These are phyloP conservation scores for Arvicanthis niloticus DNA, from an alignment of 2,113 vertebrate genomes.

Conservation along the genomic window DNA sequence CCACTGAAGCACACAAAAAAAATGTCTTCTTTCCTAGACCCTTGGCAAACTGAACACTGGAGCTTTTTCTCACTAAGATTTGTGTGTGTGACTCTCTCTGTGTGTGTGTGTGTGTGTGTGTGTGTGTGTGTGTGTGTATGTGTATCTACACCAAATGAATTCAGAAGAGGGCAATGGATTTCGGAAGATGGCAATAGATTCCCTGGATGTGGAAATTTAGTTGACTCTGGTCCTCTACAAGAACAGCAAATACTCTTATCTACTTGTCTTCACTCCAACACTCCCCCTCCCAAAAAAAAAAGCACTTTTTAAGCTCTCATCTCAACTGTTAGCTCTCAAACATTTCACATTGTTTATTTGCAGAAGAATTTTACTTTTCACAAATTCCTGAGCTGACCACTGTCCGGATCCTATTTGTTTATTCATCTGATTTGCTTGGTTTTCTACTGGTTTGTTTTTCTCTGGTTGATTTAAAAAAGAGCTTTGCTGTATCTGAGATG, in stretches of 20 bases:
- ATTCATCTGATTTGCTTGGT: background rate
- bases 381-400: background rate
- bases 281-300: too few species aligned
- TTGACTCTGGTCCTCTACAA: background rate
- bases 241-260: background rate
- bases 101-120: too few species aligned
- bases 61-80: background rate
- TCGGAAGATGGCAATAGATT: background rate
- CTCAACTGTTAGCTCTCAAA: background rate
- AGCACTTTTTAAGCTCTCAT: background rate
- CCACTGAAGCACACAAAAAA: background rate
- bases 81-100: too few species aligned
- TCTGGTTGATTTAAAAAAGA: conserved; percentile 31
- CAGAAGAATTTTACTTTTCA: conserved; percentile 47
- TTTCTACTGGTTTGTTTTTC: conserved; percentile 27
- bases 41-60: conserved; percentile 6
- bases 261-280: too few species aligned
- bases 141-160: background rate
- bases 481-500: conserved; percentile 27
- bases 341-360: conserved; percentile 39
- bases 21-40: background rate
- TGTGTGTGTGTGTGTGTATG: too few species aligned
- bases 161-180: background rate
- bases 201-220: background rate
- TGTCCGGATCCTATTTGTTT: conserved; percentile 10